Evolutionary conservation across 2,888 invertebrate genomes (phyloP), one percentile per base, ranked within the genome.

Genomic region (Drosophila kuntzei): DNA sequence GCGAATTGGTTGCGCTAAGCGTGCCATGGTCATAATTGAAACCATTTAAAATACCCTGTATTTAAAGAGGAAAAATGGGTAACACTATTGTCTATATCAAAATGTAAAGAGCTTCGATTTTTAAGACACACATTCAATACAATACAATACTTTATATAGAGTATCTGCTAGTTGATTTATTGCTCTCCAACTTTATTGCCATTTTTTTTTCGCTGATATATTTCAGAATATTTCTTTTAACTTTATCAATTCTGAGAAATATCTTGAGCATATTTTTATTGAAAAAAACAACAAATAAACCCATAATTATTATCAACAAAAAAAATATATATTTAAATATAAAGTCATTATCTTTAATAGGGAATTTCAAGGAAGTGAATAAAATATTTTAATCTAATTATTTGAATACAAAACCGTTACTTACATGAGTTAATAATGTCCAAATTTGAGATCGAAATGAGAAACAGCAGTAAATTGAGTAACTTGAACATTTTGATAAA

Each of bases 21-120:
- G 43, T 70, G 70, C 69, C 71, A 64, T 43, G 71, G 54, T 49
- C 64, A 65, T 71, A 51, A 60, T 65, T 65, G 8, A 58, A 53
- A 47, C 22, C 11, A 36, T 37, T 39, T 16, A 11, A 0, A 3
- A 55, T 61, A 50, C 61, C 49, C 68, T 60, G 25, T 14, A 16
- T 0, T 11, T 9, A 22, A 7, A 16, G 12, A 3, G 8, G 11
- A 7, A 7, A 11, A 7, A 8, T 18, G 39, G 27, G 39, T 39
- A 20, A 11, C 12, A 14, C 14, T 8, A 7, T 37, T 12, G 25
- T 25, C 3, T 14, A 27, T 3, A n/a, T 6, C 2, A 4, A 18
- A 6, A n/a, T n/a, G n/a, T n/a, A n/a, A n/a, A n/a, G n/a, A n/a
- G n/a, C n/a, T n/a, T n/a, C n/a, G n/a, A n/a, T n/a, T n/a, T n/a